phyloP scores from a whole-genome alignment of 2,797 vertebrate species.

The Schizothorax lantsangensis region DNA sequence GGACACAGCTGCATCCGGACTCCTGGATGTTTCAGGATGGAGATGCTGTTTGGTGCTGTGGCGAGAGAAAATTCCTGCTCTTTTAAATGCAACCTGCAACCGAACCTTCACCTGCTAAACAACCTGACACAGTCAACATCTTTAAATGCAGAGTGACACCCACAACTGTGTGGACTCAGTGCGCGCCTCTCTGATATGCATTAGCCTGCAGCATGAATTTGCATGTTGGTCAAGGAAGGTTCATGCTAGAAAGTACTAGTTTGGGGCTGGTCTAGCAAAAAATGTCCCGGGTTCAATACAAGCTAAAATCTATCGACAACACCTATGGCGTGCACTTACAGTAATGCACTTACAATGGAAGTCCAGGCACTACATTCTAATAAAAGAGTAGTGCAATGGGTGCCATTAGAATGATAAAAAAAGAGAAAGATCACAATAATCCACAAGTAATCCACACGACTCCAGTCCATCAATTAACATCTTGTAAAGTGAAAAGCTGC shows the following conservation, averaged over 20 bases:
- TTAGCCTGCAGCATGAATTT: constrained; percentile 11
- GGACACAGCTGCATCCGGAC: constrained; percentile 64
- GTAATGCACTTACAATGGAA: background rate
- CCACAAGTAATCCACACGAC: background rate
- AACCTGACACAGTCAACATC: background rate
- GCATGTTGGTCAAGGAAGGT: background rate
- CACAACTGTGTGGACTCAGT: background rate
- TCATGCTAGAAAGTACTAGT: background rate
- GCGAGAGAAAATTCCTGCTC: background rate
- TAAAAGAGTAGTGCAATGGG: background rate
- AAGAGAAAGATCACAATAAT: background rate
- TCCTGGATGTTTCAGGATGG: background rate
- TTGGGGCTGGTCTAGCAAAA: background rate
- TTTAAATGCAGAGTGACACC: background rate
- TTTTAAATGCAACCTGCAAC: constrained; percentile 4
- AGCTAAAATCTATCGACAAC: background rate
- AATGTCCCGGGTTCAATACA: background rate
- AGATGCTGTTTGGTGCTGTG: background rate
- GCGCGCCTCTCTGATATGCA: background rate
- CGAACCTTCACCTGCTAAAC: background rate
- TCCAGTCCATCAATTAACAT: background rate
- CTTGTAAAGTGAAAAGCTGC: background rate
- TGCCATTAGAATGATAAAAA: background rate
- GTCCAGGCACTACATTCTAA: background rate
- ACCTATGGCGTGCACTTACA: background rate